A percentile compares a stretch with the other conserved stretches of the same genome.
Conservation (phyloP, 2,113 vertebrate genomes). For the zebrafish (Danio rerio) region GRCz12tu NC_133193.1:51740001-51740500, state of each 20-base stretch:
- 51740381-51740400: background rate
- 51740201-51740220: background rate
- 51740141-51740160: background rate
- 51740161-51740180: conserved; percentile 13
- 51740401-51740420: background rate
- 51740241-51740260: conserved; percentile 1
- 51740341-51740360: background rate
- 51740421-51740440: background rate
- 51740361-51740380: background rate
- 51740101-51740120: background rate
- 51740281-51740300: conserved; percentile 4
- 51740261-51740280: background rate
- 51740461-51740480: too few species aligned
- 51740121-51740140: background rate
- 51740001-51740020: too few species aligned
- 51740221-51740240: background rate
- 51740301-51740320: background rate
- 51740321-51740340: background rate
- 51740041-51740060: too few species aligned
- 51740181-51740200: background rate
- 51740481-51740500: background rate
- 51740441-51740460: background rate
- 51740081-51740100: background rate
- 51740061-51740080: too few species aligned
- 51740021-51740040: too few species aligned